phyloP scores from a whole-genome alignment of 2,113 vertebrate genomes.

The Halichoeres trimaculatus region DNA sequence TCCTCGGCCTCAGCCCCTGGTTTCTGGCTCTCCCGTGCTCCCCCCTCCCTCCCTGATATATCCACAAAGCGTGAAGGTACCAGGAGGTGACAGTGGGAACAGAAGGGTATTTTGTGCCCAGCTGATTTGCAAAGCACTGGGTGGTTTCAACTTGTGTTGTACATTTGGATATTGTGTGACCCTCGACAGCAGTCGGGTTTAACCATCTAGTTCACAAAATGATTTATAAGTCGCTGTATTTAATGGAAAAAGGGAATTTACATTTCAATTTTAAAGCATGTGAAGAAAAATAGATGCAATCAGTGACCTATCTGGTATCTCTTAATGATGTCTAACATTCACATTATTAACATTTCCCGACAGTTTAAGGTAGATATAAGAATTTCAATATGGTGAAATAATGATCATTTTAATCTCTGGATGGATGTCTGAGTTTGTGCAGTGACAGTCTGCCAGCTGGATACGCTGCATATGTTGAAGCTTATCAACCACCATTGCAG shows the following conservation, averaged over 20 bases:
- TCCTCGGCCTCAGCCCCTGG: slow-evolving; percentile 75
- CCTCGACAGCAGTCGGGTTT: slow-evolving; percentile 53
- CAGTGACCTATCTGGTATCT: neutral
- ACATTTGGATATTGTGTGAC: slow-evolving; percentile 73
- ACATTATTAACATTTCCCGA: slow-evolving; percentile 8
- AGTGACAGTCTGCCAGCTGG: slow-evolving; percentile 46
- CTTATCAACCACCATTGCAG: slow-evolving; percentile 43
- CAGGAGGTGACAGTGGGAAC: slow-evolving; percentile 81
- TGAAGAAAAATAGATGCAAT: slow-evolving; percentile 17
- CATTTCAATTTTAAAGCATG: slow-evolving; percentile 12
- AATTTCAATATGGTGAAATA: slow-evolving; percentile 21
- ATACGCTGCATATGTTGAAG: slow-evolving; percentile 30
- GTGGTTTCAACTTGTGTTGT: slow-evolving; percentile 74
- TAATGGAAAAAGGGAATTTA: slow-evolving; percentile 39
- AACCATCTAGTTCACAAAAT: slow-evolving; percentile 48
- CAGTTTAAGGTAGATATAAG: slow-evolving; percentile 27
- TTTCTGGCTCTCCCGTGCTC: slow-evolving; percentile 62
- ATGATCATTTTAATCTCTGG: slow-evolving; percentile 20
- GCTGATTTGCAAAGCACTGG: slow-evolving; percentile 75
- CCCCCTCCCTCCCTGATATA: slow-evolving; percentile 71
- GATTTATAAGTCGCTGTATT: slow-evolving; percentile 29
- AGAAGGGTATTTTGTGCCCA: slow-evolving; percentile 86
- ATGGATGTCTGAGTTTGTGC: slow-evolving; percentile 36
- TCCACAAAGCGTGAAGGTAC: slow-evolving; percentile 81
- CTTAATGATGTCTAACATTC: slow-evolving; percentile 10